phyloP scores from a whole-genome alignment of 1,140 invertebrate genomes.

The Lasaia peninsularis region DNA sequence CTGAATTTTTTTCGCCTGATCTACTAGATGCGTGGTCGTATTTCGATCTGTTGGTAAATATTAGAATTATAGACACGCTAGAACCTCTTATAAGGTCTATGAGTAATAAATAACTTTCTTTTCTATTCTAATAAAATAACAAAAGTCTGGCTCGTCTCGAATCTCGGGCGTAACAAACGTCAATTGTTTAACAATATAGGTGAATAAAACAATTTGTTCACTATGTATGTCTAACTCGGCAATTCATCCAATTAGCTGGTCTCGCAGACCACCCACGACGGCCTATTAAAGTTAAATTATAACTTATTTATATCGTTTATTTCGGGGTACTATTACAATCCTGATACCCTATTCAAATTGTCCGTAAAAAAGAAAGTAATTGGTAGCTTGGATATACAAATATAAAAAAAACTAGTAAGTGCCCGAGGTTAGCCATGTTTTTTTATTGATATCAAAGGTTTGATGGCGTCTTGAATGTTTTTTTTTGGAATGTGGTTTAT shows the following conservation, averaged over 20 bases:
- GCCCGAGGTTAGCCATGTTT: neutral
- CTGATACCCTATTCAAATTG: neutral
- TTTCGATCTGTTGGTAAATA: no score
- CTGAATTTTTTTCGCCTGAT: no score
- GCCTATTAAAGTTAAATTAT: slow-evolving; percentile 71
- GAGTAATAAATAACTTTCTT: no score
- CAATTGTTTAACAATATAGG: slow-evolving; percentile 27
- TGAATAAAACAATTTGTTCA: slow-evolving; percentile 61
- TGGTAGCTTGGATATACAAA: neutral
- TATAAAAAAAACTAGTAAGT: neutral
- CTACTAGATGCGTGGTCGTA: no score
- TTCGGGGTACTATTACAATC: slow-evolving; percentile 34
- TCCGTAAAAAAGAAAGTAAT: neutral
- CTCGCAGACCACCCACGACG: slow-evolving; percentile 59
- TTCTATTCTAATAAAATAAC: no score
- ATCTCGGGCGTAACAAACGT: neutral
- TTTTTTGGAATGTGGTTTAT: no score
- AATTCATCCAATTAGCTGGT: slow-evolving; percentile 72
- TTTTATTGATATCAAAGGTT: no score
- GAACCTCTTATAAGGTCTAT: no score
- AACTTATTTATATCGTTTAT: slow-evolving; percentile 67
- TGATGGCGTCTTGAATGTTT: no score
- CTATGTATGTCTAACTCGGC: slow-evolving; percentile 63
- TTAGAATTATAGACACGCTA: no score
- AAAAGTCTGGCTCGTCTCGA: no score